Evolutionary conservation across 2,888 invertebrate genomes (phyloP).

Genomic region (Catocala fraxini): DNA sequence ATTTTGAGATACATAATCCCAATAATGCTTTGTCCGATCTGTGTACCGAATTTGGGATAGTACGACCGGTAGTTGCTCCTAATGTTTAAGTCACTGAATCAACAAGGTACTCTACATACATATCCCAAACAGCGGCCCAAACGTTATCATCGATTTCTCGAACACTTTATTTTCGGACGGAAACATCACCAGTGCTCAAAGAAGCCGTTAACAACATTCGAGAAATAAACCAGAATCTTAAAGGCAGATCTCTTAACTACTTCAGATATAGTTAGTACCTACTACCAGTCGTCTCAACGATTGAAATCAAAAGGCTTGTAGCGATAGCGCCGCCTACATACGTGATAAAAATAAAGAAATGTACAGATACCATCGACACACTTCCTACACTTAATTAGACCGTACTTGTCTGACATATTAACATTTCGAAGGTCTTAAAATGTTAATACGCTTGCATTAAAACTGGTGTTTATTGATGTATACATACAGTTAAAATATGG

Average conservation of each 20-base stretch:
- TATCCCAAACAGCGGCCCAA: no score
- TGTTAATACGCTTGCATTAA: constrained; percentile 21
- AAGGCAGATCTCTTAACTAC: background rate
- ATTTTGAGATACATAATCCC: no score
- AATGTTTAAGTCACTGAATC: no score
- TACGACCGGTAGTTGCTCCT: no score
- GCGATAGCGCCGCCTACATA: constrained; percentile 24
- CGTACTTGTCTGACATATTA: constrained; percentile 19
- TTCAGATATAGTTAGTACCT: background rate
- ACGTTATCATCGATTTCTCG: no score
- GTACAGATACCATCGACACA: constrained; percentile 35
- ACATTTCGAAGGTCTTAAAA: constrained; percentile 13
- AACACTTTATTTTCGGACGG: no score
- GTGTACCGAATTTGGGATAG: no score
- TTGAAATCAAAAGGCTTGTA: constrained; percentile 24
- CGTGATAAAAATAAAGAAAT: constrained; percentile 38
- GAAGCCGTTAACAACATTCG: background rate
- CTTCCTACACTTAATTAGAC: constrained; percentile 46
- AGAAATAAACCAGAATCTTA: background rate
- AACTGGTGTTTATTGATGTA: constrained; percentile 15
- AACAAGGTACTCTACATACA: no score
- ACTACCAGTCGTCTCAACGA: constrained; percentile 15
- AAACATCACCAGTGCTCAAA: background rate
- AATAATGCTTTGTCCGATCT: no score
- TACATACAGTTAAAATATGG: constrained; percentile 14